Percentiles rank a stretch among this genome's conserved stretches.
These are phyloP conservation scores for Stenurella melanura DNA, from an alignment of 2,888 invertebrate genomes.

Conservation along the genomic window DNA sequence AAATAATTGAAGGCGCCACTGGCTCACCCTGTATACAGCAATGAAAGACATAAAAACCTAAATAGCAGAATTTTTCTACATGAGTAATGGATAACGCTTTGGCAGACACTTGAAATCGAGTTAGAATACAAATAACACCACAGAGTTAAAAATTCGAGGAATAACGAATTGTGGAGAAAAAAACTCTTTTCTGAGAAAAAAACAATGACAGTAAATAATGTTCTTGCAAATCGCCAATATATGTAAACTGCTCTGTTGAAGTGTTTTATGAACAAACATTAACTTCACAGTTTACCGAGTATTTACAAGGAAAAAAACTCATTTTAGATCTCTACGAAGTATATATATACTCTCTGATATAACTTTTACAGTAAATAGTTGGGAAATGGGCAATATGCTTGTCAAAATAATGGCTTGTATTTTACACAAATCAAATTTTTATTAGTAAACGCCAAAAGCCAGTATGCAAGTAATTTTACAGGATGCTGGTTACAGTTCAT, in stretches of 20 bases:
- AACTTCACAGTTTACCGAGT: neutral
- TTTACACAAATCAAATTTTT: neutral
- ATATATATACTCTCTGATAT: neutral
- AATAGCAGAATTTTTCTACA: no score
- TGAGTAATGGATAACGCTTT: no score
- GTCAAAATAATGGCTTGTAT: neutral
- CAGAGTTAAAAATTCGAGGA: neutral
- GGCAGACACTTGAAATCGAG: neutral
- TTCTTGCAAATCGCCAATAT: neutral
- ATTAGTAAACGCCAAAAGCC: neutral
- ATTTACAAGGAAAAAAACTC: neutral
- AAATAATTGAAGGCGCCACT: no score
- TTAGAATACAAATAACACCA: neutral
- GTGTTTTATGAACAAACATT: constrained; percentile 1
- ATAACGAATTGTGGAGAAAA: neutral
- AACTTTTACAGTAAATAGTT: neutral
- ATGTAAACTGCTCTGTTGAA: neutral
- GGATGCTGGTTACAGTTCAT: neutral
- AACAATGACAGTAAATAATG: neutral
- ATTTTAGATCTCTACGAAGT: neutral
- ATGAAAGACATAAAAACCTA: no score
- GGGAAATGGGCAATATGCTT: neutral
- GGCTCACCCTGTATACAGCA: no score
- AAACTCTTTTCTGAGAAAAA: neutral
- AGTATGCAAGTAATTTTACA: neutral